Conservation (phyloP, 2,113 vertebrate genomes). For the Sylvicapra grimmia region DNA sequence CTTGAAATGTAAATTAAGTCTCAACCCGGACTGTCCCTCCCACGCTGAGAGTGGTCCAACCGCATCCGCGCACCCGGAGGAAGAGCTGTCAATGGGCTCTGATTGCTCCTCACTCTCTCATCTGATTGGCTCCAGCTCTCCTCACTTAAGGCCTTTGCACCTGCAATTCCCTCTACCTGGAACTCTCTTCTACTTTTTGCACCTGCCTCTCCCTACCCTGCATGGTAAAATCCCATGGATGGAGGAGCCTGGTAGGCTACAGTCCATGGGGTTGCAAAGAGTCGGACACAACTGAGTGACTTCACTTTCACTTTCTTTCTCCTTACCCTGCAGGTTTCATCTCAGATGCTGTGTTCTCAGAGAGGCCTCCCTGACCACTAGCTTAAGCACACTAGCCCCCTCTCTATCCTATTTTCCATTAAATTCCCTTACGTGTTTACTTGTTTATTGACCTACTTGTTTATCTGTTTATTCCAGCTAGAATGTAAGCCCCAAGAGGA, state of each 20-base stretch:
- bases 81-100: not conserved
- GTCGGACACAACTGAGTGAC: too few relatives aligned
- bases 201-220: too few relatives aligned
- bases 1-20: conserved; percentile 58
- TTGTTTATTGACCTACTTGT: not conserved
- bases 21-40: not conserved
- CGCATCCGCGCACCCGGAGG: accelerated
- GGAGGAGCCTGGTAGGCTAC: too few relatives aligned
- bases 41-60: not conserved
- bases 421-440: not conserved
- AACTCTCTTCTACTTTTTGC: not conserved
- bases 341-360: not conserved
- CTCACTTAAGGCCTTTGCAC: not conserved
- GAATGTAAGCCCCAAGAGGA: not conserved
- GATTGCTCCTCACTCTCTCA: too few relatives aligned
- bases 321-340: not conserved
- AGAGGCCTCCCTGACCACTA: not conserved
- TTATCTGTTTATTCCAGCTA: not conserved
- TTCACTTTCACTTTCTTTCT: too few relatives aligned
- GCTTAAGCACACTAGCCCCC: not conserved
- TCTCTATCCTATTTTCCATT: not conserved
- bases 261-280: too few relatives aligned
- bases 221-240: too few relatives aligned
- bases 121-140: not conserved
- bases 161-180: not conserved